Conservation (phyloP, 2,888 invertebrate genomes). For the Rhorus exstirpatorius region DNA sequence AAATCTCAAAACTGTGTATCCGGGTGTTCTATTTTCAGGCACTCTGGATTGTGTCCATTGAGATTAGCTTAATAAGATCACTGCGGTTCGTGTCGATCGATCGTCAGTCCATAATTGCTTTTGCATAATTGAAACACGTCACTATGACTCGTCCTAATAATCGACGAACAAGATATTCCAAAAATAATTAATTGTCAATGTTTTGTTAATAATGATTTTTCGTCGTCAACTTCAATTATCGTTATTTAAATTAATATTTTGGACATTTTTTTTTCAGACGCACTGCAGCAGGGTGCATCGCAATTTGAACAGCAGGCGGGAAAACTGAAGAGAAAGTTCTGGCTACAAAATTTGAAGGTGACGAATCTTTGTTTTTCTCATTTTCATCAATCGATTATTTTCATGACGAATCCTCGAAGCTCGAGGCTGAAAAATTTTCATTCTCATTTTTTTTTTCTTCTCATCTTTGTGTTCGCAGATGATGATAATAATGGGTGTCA, state of each 20-base stretch:
- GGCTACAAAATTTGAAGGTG: slow-evolving; percentile 98
- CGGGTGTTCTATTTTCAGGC: slow-evolving; percentile 29
- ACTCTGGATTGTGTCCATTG: neutral
- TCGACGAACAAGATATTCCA: neutral
- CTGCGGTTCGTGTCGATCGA: slow-evolving; percentile 24
- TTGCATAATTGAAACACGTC: slow-evolving; percentile 27
- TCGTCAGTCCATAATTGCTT: slow-evolving; percentile 31
- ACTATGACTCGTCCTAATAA: neutral
- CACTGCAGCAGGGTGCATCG: slow-evolving; percentile 96
- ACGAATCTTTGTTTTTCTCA: slow-evolving; percentile 2
- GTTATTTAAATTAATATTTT: neutral
- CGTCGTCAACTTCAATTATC: too few relatives aligned
- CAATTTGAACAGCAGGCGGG: slow-evolving; percentile 99
- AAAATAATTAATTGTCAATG: too few relatives aligned
- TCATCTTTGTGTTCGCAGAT: slow-evolving; percentile 87
- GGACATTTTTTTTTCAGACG: slow-evolving; percentile 89
- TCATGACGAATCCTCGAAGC: too few relatives aligned
- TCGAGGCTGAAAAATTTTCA: neutral
- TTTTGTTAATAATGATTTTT: too few relatives aligned
- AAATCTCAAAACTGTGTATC: neutral
- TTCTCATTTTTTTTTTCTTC: slow-evolving; percentile 30
- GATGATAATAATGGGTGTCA: slow-evolving; percentile 97
- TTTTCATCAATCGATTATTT: neutral
- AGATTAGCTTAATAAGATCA: neutral
- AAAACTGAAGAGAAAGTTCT: slow-evolving; percentile 98